A percentile compares a stretch with the other conserved stretches of the same genome.
phyloP scores from a whole-genome alignment of 1,140 invertebrate genomes.

The Arctopsyche grandis region DNA sequence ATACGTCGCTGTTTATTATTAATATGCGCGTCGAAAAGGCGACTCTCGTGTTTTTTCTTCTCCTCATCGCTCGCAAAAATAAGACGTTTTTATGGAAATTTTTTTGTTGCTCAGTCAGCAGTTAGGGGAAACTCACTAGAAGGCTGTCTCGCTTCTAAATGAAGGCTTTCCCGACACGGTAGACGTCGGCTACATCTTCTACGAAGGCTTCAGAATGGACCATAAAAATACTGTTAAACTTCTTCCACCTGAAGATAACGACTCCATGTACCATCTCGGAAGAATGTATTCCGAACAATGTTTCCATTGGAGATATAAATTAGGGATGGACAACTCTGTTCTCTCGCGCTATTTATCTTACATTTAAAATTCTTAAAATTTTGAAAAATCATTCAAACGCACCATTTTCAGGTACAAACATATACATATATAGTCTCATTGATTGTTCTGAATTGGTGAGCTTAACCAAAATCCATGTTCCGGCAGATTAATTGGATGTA shows the following conservation, averaged over 20 bases:
- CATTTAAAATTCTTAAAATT: too few relatives aligned
- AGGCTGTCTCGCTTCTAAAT: background rate
- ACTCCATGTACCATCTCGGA: background rate
- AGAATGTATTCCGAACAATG: background rate
- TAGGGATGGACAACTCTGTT: too few relatives aligned
- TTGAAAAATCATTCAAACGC: too few relatives aligned
- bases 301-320: background rate
- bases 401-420: too few relatives aligned
- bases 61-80: too few relatives aligned
- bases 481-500: too few relatives aligned
- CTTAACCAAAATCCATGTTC: too few relatives aligned
- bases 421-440: too few relatives aligned
- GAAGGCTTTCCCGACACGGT: background rate
- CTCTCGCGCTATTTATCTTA: too few relatives aligned
- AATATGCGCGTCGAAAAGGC: background rate
- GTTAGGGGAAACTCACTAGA: background rate
- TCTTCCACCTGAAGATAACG: constrained; percentile 34
- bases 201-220: constrained; percentile 9
- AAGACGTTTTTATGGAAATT: background rate
- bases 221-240: constrained; percentile 47
- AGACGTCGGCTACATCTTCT: background rate
- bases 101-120: background rate
- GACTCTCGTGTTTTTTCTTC: background rate
- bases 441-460: too few relatives aligned
- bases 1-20: background rate